These are phyloP conservation scores for Parauchenoglanis ngamensis DNA, from an alignment of 2,797 vertebrate species.

Conservation along the genomic window DNA sequence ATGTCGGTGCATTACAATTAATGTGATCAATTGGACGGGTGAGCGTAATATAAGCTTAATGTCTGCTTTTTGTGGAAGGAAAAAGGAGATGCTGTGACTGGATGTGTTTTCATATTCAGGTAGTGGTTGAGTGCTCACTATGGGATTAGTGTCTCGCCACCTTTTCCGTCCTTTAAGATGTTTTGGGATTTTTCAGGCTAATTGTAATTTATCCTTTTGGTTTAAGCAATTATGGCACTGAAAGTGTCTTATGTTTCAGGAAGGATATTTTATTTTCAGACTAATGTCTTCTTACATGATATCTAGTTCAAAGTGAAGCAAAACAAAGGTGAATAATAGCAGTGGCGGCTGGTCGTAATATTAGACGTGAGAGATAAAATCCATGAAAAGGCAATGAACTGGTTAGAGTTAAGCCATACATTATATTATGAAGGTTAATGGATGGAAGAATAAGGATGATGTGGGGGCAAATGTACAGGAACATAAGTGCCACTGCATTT, in stretches of 20 bases:
- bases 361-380: neutral
- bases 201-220: neutral
- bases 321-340: neutral
- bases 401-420: neutral
- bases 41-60: constrained; percentile 27
- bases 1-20: constrained; percentile 21
- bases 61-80: neutral
- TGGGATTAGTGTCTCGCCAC: neutral
- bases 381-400: neutral
- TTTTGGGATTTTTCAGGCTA: neutral
- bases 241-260: neutral
- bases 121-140: constrained; percentile 12
- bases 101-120: constrained; percentile 9
- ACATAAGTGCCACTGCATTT: neutral
- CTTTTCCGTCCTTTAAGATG: neutral
- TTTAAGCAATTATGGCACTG: neutral
- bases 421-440: neutral
- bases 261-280: neutral
- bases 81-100: constrained; percentile 14
- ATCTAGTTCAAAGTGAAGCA: neutral
- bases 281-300: neutral
- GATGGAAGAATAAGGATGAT: neutral
- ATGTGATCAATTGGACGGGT: constrained; percentile 12
- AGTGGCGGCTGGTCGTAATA: neutral
- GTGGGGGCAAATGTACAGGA: neutral